Evolutionary conservation across 2,888 invertebrate species (phyloP).

Genomic region (Phyllotreta cruciferae): DNA sequence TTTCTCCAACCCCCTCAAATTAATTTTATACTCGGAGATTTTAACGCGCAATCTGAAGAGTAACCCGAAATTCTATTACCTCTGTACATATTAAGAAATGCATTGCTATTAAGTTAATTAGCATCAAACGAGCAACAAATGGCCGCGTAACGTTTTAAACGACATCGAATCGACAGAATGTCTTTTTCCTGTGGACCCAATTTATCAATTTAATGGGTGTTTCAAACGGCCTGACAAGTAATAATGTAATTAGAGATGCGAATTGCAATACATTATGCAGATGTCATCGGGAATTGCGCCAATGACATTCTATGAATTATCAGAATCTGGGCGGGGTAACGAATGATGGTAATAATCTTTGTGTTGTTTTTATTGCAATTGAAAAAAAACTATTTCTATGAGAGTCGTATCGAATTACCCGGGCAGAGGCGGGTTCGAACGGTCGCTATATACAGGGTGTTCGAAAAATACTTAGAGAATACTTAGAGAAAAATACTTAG

Average conservation of each 20-base stretch:
- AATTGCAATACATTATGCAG: conserved; percentile 40
- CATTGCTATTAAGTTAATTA: not conserved
- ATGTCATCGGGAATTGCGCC: conserved; percentile 40
- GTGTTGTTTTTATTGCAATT: conserved; percentile 26
- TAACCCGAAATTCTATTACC: no score
- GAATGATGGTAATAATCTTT: conserved; percentile 31
- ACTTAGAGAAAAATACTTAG: no score
- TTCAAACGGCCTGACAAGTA: conserved; percentile 37
- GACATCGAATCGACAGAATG: conserved; percentile 1
- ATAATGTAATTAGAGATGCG: conserved; percentile 40
- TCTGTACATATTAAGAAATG: not conserved
- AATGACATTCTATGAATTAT: conserved; percentile 39
- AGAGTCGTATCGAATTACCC: conserved; percentile 24
- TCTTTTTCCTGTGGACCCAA: conserved; percentile 24
- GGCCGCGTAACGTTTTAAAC: conserved; percentile 12
- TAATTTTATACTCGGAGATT: no score
- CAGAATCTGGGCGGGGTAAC: conserved; percentile 33
- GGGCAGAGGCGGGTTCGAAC: conserved; percentile 3
- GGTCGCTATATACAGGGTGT: no score
- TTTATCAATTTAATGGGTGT: conserved; percentile 39
- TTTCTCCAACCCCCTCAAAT: no score
- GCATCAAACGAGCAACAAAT: conserved; percentile 11
- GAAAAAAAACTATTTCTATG: conserved; percentile 13
- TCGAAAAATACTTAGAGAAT: no score
- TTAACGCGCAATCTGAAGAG: no score